These are phyloP conservation scores for Dinomys branickii DNA, from an alignment of 2,113 vertebrate genomes.

Conservation along the genomic window DNA sequence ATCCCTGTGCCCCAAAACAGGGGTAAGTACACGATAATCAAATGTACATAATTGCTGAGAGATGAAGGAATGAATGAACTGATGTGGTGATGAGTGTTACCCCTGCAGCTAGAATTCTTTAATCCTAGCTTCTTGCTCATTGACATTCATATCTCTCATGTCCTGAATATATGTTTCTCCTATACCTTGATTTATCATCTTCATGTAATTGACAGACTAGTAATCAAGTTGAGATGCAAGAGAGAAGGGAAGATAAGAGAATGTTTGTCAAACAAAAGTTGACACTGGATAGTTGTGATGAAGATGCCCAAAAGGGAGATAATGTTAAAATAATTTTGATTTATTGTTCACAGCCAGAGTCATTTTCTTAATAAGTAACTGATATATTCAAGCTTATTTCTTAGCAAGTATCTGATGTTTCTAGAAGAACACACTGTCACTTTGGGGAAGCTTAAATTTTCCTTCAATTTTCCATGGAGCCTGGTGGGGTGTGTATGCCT, in stretches of 20 bases:
- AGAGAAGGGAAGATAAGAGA: neutral
- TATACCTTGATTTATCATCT: neutral
- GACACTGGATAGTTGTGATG: accelerated
- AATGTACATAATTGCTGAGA: neutral
- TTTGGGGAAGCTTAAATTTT: neutral
- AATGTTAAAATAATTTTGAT: neutral
- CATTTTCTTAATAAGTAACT: neutral
- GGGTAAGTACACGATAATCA: neutral
- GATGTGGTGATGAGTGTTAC: accelerated
- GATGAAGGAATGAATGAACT: neutral
- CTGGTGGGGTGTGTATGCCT: neutral
- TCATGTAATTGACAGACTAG: neutral
- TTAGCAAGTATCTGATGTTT: neutral
- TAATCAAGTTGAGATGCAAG: neutral
- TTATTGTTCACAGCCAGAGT: neutral
- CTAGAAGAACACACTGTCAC: neutral
- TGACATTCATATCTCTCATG: neutral
- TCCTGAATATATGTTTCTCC: neutral
- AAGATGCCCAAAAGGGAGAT: neutral
- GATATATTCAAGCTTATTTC: neutral
- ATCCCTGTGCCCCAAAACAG: neutral
- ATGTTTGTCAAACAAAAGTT: neutral
- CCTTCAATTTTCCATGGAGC: neutral
- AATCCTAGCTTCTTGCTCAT: neutral
- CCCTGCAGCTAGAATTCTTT: neutral